Percentiles rank a stretch among this genome's conserved stretches.
phyloP scores from a whole-genome alignment of 2,113 vertebrate genomes.

The Caretta caretta region DNA sequence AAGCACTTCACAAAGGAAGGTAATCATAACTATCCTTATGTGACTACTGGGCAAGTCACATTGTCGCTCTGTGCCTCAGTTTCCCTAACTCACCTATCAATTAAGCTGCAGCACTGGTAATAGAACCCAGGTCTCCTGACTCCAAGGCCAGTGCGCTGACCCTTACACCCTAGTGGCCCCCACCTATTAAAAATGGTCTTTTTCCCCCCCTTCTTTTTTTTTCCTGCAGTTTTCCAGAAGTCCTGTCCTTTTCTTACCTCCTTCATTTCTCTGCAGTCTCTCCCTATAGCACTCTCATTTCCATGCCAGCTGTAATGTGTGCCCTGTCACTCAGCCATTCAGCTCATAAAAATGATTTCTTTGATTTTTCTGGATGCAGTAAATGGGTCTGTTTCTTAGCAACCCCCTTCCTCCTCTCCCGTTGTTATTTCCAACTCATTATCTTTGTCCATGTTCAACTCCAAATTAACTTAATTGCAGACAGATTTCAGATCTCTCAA shows the following conservation, averaged over 20 bases:
- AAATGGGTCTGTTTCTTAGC: conserved; percentile 57
- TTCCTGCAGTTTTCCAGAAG: not conserved
- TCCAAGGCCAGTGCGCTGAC: not conserved
- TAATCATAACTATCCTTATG: not conserved
- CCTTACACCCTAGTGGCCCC: not conserved
- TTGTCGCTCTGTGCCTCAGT: no score
- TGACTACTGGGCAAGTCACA: not conserved
- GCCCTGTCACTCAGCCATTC: not conserved
- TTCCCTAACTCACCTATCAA: no score
- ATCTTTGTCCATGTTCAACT: conserved; percentile 60
- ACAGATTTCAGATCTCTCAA: conserved; percentile 66
- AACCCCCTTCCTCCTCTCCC: conserved; percentile 47
- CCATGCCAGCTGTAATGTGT: not conserved
- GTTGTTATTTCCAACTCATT: conserved; percentile 70
- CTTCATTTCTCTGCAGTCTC: not conserved
- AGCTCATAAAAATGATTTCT: conserved; percentile 33
- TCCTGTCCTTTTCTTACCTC: not conserved
- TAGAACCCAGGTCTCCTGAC: not conserved
- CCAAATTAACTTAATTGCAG: conserved; percentile 73
- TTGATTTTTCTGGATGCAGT: conserved; percentile 20
- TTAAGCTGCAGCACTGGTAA: no score
- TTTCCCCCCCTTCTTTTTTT: not conserved
- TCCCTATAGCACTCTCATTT: not conserved
- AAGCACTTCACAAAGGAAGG: not conserved
- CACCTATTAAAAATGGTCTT: not conserved